phyloP scores from a whole-genome alignment of 2,888 invertebrate genomes.

The Sipha maydis region DNA sequence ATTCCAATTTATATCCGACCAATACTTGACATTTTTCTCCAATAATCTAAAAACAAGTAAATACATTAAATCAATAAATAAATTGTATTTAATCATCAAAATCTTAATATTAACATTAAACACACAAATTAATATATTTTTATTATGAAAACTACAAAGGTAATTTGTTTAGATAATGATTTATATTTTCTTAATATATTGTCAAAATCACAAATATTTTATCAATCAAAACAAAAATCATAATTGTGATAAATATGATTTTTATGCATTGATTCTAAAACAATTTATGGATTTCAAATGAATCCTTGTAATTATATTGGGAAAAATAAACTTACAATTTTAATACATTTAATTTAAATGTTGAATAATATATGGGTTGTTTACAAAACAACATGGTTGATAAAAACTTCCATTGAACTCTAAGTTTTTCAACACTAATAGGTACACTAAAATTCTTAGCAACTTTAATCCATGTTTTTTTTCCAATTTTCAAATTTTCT shows the following conservation, averaged over 20 bases:
- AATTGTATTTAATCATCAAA: too few relatives aligned
- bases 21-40: constrained; percentile 3
- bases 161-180: not conserved
- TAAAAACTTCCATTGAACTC: constrained; percentile 17
- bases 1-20: constrained; percentile 44
- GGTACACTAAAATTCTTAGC: not conserved
- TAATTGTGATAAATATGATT: too few relatives aligned
- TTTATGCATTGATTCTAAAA: too few relatives aligned
- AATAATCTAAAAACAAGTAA: constrained; percentile 21
- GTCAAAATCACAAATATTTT: too few relatives aligned
- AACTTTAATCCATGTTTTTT: constrained; percentile 14
- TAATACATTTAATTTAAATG: not conserved
- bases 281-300: too few relatives aligned
- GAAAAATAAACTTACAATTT: constrained; percentile 21
- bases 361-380: not conserved
- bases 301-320: too few relatives aligned
- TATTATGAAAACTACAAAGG: not conserved
- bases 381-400: constrained; percentile 50
- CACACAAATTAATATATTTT: not conserved
- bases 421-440: constrained; percentile 22
- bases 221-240: too few relatives aligned
- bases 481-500: not conserved
- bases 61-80: not conserved
- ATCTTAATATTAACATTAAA: too few relatives aligned
- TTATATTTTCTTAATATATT: too few relatives aligned